Evolutionary conservation across 2,888 invertebrate genomes (phyloP), one percentile per base, ranked within the genome.

Genomic region (Caenorhabditis sinica): DNA sequence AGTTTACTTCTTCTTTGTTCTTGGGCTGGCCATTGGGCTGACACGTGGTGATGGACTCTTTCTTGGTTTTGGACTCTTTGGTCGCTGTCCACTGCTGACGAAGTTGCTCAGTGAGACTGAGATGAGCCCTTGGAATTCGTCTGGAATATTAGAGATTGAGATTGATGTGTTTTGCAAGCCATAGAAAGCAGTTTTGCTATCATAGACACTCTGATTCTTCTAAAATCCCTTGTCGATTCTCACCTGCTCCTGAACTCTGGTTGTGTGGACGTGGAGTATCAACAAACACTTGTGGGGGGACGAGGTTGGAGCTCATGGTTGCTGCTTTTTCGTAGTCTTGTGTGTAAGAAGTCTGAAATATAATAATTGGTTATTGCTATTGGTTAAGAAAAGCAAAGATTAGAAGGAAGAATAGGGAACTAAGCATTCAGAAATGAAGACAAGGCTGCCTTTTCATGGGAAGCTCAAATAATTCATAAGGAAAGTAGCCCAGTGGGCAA

Each of bases 231-330:
- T 15, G 3, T 2, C 13, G 40, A 23, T 56, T 45, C 63, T 82
- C 82, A 82, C 82, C 82, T 82, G 82, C 63, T 23, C 60, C 69
- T 15, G 58, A 56, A 13, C 75, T 65, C 28, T 71, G 49, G 51
- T 75, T 53, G 45, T 86, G 79, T 43, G 87, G 87, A 6, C 87
- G 87, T 60, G 87, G 87, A 28, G 87, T 87, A 58, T 87, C 85
- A 53, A 87, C 87, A 53, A 85, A 72, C 30, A 87, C 87, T 77
- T 87, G 87, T 40, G 87, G 87, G 0, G 87, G 87, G 40, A 85
- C 85, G 56, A 87, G 85, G 8, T 84, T 84, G 30, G 84, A 75
- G 76, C 84, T 84, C 84, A 84, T 80, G 72, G 36, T 65, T 49
- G 25, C 8, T 28, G n/a, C 36, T 43, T 45, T 56, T 25, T 2